Evolutionary conservation across 2,113 vertebrate genomes (phyloP), one percentile per base, ranked within the genome.

Genomic region (Sylvilagus bachmani): DNA sequence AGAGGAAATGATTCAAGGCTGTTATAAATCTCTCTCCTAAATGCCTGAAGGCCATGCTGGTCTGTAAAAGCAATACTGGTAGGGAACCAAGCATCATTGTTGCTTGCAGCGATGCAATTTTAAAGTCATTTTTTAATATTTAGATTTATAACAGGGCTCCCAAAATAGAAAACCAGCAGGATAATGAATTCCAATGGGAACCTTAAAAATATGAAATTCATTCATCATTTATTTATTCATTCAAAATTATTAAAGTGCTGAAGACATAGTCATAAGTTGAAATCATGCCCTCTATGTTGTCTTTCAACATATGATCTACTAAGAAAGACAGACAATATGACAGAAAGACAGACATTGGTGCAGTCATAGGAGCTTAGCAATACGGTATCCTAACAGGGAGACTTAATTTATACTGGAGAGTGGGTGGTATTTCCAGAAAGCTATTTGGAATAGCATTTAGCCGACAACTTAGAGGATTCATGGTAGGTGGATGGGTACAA

Each of bases 61-160:
- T 79, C 66, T 95, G 36, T 51, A 66, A 91, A 93, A 96, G 84
- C 73, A 85, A 85, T 73, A 55, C 51, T 88, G 22, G 31, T 66
- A 64, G 25, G 31, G 51, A 58, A 91, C 13, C 84, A 91, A 74
- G n/a, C n/a, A 74, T 38, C 44, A 17, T 7, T 61, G 31, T 38
- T 62, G 58, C 83, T 93, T 62, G n/a, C 19, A 69, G 79, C 19
- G 27, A 8, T 44, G 24, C 22, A 62, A 84, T 88, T 79, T 84
- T 69, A 80, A 90, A 44, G n/a, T 61, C 55, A 93, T 74, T 93
- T 95, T 62, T 91, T 89, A 96, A 95, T 84, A 91, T 82, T 78
- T 80, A 51, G 22, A 80, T 87, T 91, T 81, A 91, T 75, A 88
- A 36, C 36, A 83, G 81, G 77, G 66, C 24, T 70, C 38, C 38